Percentiles rank a stretch among this genome's conserved stretches.
Evolutionary conservation across 1,140 invertebrate species (phyloP).

Genomic region (Psix sp.): DNA sequence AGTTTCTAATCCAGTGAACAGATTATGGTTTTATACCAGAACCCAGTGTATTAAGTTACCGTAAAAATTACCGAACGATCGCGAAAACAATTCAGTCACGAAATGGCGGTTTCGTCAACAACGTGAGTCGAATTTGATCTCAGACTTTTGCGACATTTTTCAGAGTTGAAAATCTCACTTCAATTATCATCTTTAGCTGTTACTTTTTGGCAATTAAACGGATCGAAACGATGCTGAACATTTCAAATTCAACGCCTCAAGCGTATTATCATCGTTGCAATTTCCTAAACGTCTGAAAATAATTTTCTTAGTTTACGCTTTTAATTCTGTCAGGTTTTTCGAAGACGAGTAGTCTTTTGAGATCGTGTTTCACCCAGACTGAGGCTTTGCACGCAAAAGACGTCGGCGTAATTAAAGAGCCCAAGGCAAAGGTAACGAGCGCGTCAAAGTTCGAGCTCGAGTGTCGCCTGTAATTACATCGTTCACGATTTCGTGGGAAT

Average conservation of each 20-base stretch:
- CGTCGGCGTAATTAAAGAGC: slow-evolving; percentile 42
- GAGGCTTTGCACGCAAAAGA: slow-evolving; percentile 18
- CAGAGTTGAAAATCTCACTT: slow-evolving; percentile 39
- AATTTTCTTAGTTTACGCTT: neutral
- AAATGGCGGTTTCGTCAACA: neutral
- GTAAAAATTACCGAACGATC: slow-evolving; percentile 25
- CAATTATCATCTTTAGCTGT: slow-evolving; percentile 1
- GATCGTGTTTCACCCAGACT: slow-evolving; percentile 31
- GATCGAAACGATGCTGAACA: too few relatives aligned
- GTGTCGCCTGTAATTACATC: slow-evolving; percentile 34
- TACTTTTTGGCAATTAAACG: neutral
- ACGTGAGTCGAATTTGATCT: slow-evolving; percentile 3
- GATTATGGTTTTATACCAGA: slow-evolving; percentile 45
- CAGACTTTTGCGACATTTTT: slow-evolving; percentile 3
- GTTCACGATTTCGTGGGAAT: slow-evolving; percentile 16
- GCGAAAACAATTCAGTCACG: slow-evolving; percentile 9
- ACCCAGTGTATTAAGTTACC: slow-evolving; percentile 24
- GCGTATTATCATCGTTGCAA: slow-evolving; percentile 29
- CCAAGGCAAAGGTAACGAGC: slow-evolving; percentile 33
- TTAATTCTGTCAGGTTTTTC: neutral
- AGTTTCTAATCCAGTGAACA: slow-evolving; percentile 46
- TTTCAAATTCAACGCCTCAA: too few relatives aligned
- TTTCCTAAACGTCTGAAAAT: neutral
- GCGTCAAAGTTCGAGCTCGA: slow-evolving; percentile 11
- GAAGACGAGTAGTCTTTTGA: slow-evolving; percentile 18